phyloP scores from a whole-genome alignment of 2,888 invertebrate genomes.

The Parnassius smintheus region DNA sequence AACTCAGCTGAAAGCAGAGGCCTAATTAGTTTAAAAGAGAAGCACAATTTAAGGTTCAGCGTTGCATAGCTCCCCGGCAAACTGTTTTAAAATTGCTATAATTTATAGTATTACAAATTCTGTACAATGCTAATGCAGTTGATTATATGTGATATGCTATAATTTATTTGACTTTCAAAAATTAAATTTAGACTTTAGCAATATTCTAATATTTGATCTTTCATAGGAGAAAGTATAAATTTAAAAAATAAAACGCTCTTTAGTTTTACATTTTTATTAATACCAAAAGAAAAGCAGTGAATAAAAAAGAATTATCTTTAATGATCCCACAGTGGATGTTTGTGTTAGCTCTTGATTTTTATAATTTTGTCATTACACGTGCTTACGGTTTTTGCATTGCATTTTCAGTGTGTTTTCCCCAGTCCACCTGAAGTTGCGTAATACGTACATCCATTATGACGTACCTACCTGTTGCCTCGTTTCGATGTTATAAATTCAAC shows the following conservation, averaged over 20 bases:
- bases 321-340: conserved; percentile 16
- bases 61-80: too few relatives aligned
- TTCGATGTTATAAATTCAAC: conserved; percentile 34
- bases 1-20: conserved; percentile 31
- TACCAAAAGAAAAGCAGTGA: background rate
- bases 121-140: too few relatives aligned
- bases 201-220: too few relatives aligned
- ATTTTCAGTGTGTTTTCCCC: conserved; percentile 27
- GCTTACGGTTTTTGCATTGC: conserved; percentile 41
- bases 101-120: too few relatives aligned
- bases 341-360: conserved; percentile 26
- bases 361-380: conserved; percentile 33
- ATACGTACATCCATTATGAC: conserved; percentile 32
- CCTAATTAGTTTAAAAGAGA: background rate
- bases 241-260: too few relatives aligned
- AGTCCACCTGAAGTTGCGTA: conserved; percentile 16
- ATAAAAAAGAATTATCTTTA: background rate
- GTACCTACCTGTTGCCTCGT: conserved; percentile 32
- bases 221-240: too few relatives aligned
- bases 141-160: too few relatives aligned
- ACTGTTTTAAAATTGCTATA: too few relatives aligned
- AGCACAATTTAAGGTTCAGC: too few relatives aligned
- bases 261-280: too few relatives aligned
- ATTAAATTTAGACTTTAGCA: too few relatives aligned
- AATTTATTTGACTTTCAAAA: too few relatives aligned